A percentile compares a stretch with the other conserved stretches of the same genome.
Conservation (phyloP, 2,797 vertebrate species). For the Helarctos malayanus region DNA sequence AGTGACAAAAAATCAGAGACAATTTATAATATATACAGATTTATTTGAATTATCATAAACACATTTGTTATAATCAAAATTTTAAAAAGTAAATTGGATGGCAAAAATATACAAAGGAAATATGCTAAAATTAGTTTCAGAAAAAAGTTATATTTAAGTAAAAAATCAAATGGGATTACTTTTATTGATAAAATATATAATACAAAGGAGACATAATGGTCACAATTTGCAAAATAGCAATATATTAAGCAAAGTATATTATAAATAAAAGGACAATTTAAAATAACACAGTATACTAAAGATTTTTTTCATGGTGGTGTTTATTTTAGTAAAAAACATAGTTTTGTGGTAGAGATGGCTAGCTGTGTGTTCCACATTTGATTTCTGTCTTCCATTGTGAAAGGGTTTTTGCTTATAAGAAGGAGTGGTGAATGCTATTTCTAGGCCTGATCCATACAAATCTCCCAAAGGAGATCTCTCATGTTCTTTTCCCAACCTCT, state of each 20-base stretch:
- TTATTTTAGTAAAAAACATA: constrained; percentile 49
- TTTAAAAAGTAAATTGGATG: background rate
- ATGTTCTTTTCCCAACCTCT: background rate
- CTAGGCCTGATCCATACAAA: background rate
- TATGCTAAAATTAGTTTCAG: background rate
- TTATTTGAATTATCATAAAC: background rate
- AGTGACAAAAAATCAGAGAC: background rate
- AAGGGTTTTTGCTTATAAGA: constrained; percentile 12
- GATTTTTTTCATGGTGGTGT: background rate
- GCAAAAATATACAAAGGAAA: background rate
- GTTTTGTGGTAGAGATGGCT: background rate
- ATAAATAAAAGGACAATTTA: background rate
- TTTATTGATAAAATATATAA: background rate
- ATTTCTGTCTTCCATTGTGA: background rate
- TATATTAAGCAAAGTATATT: background rate
- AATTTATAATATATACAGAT: background rate
- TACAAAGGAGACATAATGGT: background rate
- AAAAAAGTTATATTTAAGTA: constrained; percentile 42
- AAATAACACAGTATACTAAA: background rate
- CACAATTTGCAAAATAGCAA: background rate
- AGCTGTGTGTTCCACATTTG: background rate
- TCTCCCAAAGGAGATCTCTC: background rate
- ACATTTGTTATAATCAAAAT: background rate
- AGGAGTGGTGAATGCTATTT: background rate
- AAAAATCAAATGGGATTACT: background rate